phyloP scores from a whole-genome alignment of 2,113 vertebrate species.

The Entomyzon cyanotis region DNA sequence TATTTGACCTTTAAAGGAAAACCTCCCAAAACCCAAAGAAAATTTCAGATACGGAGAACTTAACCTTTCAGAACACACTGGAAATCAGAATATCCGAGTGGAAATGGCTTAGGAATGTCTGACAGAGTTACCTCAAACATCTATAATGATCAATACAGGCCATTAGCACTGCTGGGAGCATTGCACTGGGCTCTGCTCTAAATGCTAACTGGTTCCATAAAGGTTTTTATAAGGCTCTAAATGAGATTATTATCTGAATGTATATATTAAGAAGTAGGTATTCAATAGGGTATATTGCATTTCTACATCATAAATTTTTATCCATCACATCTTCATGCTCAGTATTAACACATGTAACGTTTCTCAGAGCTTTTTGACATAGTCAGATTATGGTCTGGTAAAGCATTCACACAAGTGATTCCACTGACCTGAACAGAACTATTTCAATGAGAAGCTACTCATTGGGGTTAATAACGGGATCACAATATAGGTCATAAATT shows the following conservation, averaged over 20 bases:
- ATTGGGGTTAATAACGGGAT: neutral
- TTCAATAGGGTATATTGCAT: neutral
- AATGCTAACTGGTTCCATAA: neutral
- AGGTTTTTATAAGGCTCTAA: neutral
- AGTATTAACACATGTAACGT: neutral
- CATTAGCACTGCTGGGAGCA: neutral
- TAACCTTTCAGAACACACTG: neutral
- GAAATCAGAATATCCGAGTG: neutral
- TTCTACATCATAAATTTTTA: constrained; percentile 3
- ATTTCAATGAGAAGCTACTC: neutral
- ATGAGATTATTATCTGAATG: neutral
- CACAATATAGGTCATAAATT: neutral
- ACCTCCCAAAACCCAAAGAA: neutral
- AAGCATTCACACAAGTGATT: neutral
- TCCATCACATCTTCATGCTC: neutral
- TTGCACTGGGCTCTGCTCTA: neutral
- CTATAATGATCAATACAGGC: neutral
- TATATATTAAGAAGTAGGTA: neutral
- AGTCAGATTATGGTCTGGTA: neutral
- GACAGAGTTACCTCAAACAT: neutral
- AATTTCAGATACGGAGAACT: neutral
- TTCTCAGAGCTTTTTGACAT: neutral
- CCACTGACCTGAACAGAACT: neutral
- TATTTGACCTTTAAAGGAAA: neutral
- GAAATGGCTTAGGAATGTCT: neutral